Evolutionary conservation across 2,888 invertebrate genomes (phyloP).

Genomic region (Plusia festucae): DNA sequence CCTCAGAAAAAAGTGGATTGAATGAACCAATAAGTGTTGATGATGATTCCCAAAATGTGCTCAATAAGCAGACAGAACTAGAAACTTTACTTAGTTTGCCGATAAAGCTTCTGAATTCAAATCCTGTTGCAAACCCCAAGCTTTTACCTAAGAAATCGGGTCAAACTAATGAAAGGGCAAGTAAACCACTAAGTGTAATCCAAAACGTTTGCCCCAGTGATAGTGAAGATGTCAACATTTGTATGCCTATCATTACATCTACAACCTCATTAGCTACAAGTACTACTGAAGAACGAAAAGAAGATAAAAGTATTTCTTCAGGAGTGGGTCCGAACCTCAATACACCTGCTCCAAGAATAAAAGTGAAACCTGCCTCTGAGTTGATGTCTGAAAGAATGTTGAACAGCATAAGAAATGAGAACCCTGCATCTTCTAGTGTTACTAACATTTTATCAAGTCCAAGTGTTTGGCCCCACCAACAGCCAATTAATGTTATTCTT

Average conservation of each 20-base stretch:
- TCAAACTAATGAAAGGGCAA: conserved; percentile 35
- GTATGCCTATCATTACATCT: conserved; percentile 78
- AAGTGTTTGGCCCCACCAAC: conserved; percentile 32
- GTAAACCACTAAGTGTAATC: conserved; percentile 22
- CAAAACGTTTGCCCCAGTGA: conserved; percentile 12
- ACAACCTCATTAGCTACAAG: conserved; percentile 72
- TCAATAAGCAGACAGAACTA: conserved; percentile 11
- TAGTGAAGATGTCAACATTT: conserved; percentile 37
- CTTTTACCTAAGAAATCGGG: conserved; percentile 71
- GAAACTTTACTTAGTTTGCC: conserved; percentile 17
- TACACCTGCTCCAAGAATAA: conserved; percentile 71
- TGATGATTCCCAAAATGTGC: conserved; percentile 9
- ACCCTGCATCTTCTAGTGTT: conserved; percentile 13
- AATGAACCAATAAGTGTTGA: background rate
- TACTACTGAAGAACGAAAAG: conserved; percentile 28
- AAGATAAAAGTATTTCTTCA: conserved; percentile 13
- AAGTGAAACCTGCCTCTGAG: conserved; percentile 81
- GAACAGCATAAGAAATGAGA: conserved; percentile 53
- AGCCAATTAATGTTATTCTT: conserved; percentile 18
- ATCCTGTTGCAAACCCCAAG: conserved; percentile 82
- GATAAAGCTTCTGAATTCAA: conserved; percentile 66
- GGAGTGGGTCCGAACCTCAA: conserved; percentile 10
- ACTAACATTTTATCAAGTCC: conserved; percentile 20
- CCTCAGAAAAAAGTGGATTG: background rate
- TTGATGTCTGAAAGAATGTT: conserved; percentile 74